phyloP scores from a whole-genome alignment of 1,140 invertebrate genomes.

The Uloborus diversus region DNA sequence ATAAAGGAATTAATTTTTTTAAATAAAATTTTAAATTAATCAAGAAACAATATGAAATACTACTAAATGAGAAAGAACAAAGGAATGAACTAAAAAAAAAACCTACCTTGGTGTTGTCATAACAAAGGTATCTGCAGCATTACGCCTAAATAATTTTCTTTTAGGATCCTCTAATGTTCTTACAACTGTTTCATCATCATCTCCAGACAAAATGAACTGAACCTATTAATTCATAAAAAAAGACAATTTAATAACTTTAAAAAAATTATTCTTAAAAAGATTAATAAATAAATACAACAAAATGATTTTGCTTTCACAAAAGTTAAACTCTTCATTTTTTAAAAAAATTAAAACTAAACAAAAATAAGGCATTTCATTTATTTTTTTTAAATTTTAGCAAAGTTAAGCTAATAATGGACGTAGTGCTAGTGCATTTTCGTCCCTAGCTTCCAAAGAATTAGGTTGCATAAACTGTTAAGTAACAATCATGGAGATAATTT shows the following conservation, averaged over 20 bases:
- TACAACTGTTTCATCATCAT: conserved; percentile 66
- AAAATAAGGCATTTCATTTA: neutral
- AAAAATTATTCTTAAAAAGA: neutral
- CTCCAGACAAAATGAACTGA: conserved; percentile 68
- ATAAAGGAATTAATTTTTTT: too few species aligned
- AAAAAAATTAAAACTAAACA: neutral
- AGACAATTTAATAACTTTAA: neutral
- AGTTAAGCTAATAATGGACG: too few species aligned
- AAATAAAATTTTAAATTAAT: too few species aligned
- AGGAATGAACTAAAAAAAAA: too few species aligned
- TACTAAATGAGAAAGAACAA: too few species aligned
- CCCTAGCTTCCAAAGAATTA: too few species aligned
- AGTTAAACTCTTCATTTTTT: neutral
- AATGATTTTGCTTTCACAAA: neutral
- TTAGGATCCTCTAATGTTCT: conserved; percentile 65
- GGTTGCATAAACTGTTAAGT: too few species aligned
- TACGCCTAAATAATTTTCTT: conserved; percentile 66
- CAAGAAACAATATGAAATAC: too few species aligned
- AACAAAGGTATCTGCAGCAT: conserved; percentile 67
- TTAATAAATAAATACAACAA: neutral
- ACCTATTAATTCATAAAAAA: conserved; percentile 62
- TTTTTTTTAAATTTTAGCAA: neutral
- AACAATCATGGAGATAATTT: too few species aligned
- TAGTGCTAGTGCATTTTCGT: too few species aligned
- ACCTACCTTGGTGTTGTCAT: conserved; percentile 64